Base-by-base conservation (phyloP, 2,113 vertebrate genomes). In the Nothobranchius kuhntae region DNA sequence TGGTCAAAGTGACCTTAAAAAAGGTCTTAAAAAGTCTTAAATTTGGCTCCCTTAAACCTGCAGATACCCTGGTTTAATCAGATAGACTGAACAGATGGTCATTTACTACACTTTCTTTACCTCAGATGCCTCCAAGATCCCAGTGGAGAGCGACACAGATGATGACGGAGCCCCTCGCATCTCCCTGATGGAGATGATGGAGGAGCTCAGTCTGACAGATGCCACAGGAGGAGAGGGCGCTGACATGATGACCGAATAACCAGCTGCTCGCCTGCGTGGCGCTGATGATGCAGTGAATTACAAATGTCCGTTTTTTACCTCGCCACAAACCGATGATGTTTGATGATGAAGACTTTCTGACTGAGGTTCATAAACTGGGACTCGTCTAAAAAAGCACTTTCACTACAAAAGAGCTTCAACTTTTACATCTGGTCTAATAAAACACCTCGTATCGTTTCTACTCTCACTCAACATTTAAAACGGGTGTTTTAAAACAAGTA, bases 171-270 rank as follows among this genome's bases (percentile, higher is more conserved):
- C 95, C 2, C 98, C 98, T 4, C 71, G 91, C 26, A 93, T 98
- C 84, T 97, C 96, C 51, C 90, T 99, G 89, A 86, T 91, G 42
- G 98, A 99, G 81, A 98, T 99, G 98, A 82, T 99, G 73, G 97
- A 99, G 71, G 98, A 98, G 85, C 94, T 99, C 57, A 95, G 93
- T 81, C 94, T 96, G 1, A 55, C 87, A 1, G 97, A 98, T 12
- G 96, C 96, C 60, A 98, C 97, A 1, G 97, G 96, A 52, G 96
- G 84, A 75, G 96, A 96, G 50, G 98, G 96, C 35, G 94, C 95
- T 1, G 91, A 91, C 61, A 99, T 99, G 97, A 93, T 98, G 94
- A 93, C 86, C 0, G 91, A 93, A 0, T 91, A 85, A 52, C 53
- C n/a, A 0, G 52, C 56, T 6, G 0, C 10, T 13, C 58, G 26